Base-by-base conservation (phyloP, 30 jellyfish, hydroid and myxozoan genomes). In the Mastigias papua region DNA sequence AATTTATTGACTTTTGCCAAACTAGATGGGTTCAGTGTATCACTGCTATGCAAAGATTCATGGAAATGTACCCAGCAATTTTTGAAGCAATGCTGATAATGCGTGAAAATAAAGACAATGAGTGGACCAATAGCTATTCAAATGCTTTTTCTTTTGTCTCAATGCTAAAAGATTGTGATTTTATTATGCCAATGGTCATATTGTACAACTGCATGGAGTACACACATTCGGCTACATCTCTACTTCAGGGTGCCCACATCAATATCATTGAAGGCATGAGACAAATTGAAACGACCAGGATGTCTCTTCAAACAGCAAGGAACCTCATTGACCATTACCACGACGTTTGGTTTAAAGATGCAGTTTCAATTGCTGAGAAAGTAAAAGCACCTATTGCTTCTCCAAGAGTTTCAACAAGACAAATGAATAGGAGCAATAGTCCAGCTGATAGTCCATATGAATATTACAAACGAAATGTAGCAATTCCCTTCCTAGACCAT, bases 21-120 rank as follows among this genome's bases (percentile, higher is more conserved):
- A 89, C 94, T 22, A 37, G 94, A 32, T 89, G 97, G 93, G 25
- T 70, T 25, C 13, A 25, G 82, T 54, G 82, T 27, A 34, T 70
- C 17, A 54, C n/a, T 16, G 48, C 49, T 21, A 33, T 34, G 26
- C 61, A 74, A 25, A 32, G 86, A 20, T 46, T 74, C 73, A 23
- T 15, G 31, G 84, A 62, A 46, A 63, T 90, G 20, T 65, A 69
- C 84, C 34, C 16, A 16, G 88, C 92, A 27, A 50, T 81, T 65
- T 42, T 51, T 32, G 76, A 37, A 25, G 73, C 93, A 48, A 29
- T 89, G 32, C 54, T 82, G 26, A 83, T 49, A 2, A 89, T 89
- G 22, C 10, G 73, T 42, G 67, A 66, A 37, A 82, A 82, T 32
- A 29, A n/a, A 16, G 78, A 68, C 31, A 34, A 50, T 22, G 32